phyloP scores from a whole-genome alignment of 2,888 invertebrate genomes.

The Heliconius ethilla region DNA sequence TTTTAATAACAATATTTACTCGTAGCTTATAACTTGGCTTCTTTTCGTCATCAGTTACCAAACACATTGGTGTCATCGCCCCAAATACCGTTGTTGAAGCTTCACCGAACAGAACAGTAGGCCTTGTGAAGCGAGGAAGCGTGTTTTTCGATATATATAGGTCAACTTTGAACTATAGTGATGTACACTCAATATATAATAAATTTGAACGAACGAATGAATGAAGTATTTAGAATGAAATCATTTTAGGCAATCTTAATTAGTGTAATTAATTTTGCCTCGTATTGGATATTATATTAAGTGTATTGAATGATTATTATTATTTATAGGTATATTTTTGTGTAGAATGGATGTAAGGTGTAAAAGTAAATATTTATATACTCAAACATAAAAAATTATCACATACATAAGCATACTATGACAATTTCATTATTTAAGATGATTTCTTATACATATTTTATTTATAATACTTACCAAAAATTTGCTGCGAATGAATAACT shows the following conservation, averaged over 20 bases:
- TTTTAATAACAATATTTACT: neutral
- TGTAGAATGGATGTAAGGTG: too few relatives aligned
- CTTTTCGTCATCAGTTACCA: slow-evolving; percentile 45
- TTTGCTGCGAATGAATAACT: neutral
- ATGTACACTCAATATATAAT: too few relatives aligned
- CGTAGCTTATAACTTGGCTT: neutral
- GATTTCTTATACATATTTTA: neutral
- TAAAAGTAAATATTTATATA: too few relatives aligned
- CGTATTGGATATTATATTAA: neutral
- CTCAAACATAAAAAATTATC: too few relatives aligned
- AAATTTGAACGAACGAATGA: slow-evolving; percentile 44
- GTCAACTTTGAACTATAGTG: slow-evolving; percentile 64
- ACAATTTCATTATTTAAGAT: too few relatives aligned
- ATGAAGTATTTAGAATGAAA: slow-evolving; percentile 10
- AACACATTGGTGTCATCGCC: slow-evolving; percentile 61
- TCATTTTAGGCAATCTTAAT: slow-evolving; percentile 19
- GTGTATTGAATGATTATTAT: neutral
- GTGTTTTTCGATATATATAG: slow-evolving; percentile 72
- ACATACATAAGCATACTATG: too few relatives aligned
- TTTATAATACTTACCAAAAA: neutral
- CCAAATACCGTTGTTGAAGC: slow-evolving; percentile 61
- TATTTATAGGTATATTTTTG: too few relatives aligned
- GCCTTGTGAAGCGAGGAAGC: slow-evolving; percentile 72
- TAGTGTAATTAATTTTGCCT: slow-evolving; percentile 3
- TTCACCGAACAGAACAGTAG: slow-evolving; percentile 63